phyloP scores from a whole-genome alignment of 2,113 vertebrate genomes.

The Anolis carolinensis region DNA sequence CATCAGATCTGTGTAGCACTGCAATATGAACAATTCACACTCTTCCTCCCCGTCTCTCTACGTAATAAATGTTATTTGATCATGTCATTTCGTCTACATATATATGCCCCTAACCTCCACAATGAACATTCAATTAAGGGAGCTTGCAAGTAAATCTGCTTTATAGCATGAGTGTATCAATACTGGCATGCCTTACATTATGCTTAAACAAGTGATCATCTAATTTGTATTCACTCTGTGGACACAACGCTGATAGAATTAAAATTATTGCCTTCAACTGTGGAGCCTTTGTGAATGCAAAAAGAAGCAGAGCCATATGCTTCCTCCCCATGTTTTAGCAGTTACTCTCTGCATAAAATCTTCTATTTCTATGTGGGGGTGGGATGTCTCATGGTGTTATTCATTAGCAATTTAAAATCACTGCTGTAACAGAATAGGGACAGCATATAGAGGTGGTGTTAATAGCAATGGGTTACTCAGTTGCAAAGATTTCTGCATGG shows the following conservation, averaged over 20 bases:
- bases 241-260: constrained; percentile 32
- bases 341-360: neutral
- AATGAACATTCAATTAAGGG: constrained; percentile 18
- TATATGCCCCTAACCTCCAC: neutral
- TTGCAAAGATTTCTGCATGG: constrained; percentile 39
- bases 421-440: constrained; percentile 27
- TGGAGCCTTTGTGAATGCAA: constrained; percentile 35
- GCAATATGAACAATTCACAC: constrained; percentile 30
- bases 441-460: neutral
- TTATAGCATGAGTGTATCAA: neutral
- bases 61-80: neutral
- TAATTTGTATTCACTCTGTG: constrained; percentile 35
- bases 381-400: neutral
- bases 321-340: constrained; percentile 11
- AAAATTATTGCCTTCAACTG: constrained; percentile 24
- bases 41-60: neutral
- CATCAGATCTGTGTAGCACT: neutral
- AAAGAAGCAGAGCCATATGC: constrained; percentile 15
- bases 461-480: constrained; percentile 28
- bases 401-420: constrained; percentile 28
- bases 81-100: neutral
- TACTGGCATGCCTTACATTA: neutral
- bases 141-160: constrained; percentile 13
- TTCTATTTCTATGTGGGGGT: neutral
- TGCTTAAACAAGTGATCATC: constrained; percentile 40